phyloP scores from a whole-genome alignment of 1,140 invertebrate species.

The Mycetomoellerius zeteki region DNA sequence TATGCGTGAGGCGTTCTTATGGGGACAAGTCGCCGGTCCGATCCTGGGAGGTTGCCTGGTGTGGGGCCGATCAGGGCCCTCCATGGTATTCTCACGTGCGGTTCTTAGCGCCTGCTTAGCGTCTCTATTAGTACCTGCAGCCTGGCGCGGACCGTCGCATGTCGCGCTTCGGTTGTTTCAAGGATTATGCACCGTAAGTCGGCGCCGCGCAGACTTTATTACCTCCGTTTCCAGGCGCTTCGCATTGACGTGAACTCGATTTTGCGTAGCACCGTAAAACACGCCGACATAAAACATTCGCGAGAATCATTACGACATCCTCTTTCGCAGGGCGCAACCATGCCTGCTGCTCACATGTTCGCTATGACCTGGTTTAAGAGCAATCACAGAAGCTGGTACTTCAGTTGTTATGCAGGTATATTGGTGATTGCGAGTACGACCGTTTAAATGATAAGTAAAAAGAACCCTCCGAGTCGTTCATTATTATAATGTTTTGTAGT shows the following conservation, averaged over 20 bases:
- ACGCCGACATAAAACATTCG: background rate
- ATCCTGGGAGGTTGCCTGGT: conserved; percentile 88
- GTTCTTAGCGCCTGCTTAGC: conserved; percentile 87
- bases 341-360: conserved; percentile 89
- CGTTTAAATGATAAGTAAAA: background rate
- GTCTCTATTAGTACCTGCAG: conserved; percentile 87
- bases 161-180: conserved; percentile 88
- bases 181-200: conserved; percentile 88
- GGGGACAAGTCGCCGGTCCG: conserved; percentile 88
- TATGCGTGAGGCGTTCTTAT: conserved; percentile 88
- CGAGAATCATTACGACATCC: conserved; percentile 34
- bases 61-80: conserved; percentile 88
- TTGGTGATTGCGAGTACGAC: background rate
- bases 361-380: conserved; percentile 89
- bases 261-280: conserved; percentile 24
- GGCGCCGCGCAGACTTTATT: background rate
- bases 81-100: conserved; percentile 87
- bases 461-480: background rate
- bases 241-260: conserved; percentile 16
- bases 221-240: background rate
- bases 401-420: conserved; percentile 88
- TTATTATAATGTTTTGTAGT: background rate
- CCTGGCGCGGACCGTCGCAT: conserved; percentile 88
- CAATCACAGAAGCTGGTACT: conserved; percentile 88
- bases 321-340: conserved; percentile 87